Base-by-base conservation (phyloP, 2,113 vertebrate genomes). In the Xiphophorus hellerii region DNA sequence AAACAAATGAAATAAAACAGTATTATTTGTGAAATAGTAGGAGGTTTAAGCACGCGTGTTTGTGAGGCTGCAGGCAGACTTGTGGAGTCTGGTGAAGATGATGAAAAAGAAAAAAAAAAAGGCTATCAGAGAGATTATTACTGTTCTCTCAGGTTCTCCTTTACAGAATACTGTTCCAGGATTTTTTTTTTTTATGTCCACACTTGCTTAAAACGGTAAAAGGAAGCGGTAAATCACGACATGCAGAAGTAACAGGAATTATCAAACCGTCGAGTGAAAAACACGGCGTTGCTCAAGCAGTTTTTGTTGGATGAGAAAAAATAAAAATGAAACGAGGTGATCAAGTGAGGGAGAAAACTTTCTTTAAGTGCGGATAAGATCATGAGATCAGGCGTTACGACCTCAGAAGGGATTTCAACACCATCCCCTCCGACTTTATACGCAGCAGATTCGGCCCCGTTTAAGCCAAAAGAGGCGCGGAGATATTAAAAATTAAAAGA, bases 21-120 rank as follows among this genome's bases (percentile, higher is more conserved):
- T 44, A 78, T 86, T 82, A 86, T 89, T 92, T 85, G 73, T 65
- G 74, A 87, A 92, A 89, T 85, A 86, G 86, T 76, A 64, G 72
- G 33, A 81, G 71, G 61, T 82, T 81, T 73, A 75, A 75, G 65
- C 4, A 60, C 42, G 78, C 82, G 76, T 25, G 31, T 82, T 77
- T 76, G 22, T 27, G 54, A 27, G 14, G 73, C 88, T 68, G 31
- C 35, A 8, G 76, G 78, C 82, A 64, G 88, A 78, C 76, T 44
- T 42, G 8, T 28, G 1, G n/a, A 27, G 37, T 22, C 74, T 66
- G 80, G 25, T 2, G 0, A 48, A 37, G 35, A 11, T 37, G 35
- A 37, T 37, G 35, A 37, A 37, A 37, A 37, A 63, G 27, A 5
- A 30, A 78, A 61, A 69, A 66, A 60, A 73, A 64, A 22, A 29